These are phyloP conservation scores for Tauraco hartlaubi DNA, from an alignment of 2,797 vertebrate genomes.

Conservation along the genomic window DNA sequence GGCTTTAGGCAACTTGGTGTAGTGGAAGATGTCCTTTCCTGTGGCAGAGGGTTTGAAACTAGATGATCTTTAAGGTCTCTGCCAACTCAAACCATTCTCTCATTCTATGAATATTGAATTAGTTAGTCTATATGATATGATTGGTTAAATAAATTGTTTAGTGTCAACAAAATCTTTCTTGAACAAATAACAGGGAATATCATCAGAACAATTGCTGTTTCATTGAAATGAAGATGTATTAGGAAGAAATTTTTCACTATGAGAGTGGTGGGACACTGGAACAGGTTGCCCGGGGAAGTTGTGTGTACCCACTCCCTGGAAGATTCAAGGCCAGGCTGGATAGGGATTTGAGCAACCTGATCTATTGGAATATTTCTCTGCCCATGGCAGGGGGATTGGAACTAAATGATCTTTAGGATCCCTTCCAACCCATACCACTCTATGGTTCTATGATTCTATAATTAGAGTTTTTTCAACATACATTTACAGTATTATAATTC, in stretches of 20 bases:
- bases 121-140: too few species aligned
- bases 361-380: background rate
- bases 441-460: background rate
- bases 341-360: background rate
- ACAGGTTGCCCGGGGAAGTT: background rate
- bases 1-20: background rate
- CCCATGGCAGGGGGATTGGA: background rate
- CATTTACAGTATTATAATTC: background rate
- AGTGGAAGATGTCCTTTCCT: background rate
- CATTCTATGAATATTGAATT: too few species aligned
- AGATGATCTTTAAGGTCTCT: background rate
- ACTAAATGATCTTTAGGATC: background rate
- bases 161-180: too few species aligned
- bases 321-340: background rate
- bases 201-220: too few species aligned
- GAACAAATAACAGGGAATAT: too few species aligned
- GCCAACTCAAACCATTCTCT: background rate
- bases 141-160: too few species aligned
- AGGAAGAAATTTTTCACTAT: background rate
- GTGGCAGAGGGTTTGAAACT: background rate
- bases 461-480: background rate
- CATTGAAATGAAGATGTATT: background rate
- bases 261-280: accelerated
- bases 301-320: background rate
- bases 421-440: background rate